A percentile compares a stretch with the other conserved stretches of the same genome.
Conservation (phyloP, 2,113 vertebrate genomes). For the Silurus asotus region DNA sequence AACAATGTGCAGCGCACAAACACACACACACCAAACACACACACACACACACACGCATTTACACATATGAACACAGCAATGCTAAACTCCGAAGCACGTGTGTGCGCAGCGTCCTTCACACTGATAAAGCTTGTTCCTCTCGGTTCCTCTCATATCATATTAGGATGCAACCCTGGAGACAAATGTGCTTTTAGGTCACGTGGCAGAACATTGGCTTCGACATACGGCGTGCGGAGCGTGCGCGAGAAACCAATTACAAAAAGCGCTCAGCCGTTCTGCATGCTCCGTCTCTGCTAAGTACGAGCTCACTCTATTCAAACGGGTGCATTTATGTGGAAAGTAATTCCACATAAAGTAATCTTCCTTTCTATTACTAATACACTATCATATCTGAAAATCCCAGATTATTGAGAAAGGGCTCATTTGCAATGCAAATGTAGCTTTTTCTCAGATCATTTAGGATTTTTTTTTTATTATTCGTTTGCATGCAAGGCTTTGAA, state of each 20-base stretch:
- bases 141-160: too few relatives aligned
- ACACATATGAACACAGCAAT: background rate
- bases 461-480: slow-evolving; percentile 5
- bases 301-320: slow-evolving; percentile 25
- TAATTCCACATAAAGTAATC: slow-evolving; percentile 41
- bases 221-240: background rate
- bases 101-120: background rate
- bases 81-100: background rate
- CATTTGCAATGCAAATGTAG: slow-evolving; percentile 40
- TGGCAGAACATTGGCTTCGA: background rate
- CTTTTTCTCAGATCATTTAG: slow-evolving; percentile 28
- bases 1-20: background rate
- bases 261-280: slow-evolving; percentile 17
- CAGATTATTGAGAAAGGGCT: slow-evolving; percentile 35
- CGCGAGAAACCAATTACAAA: slow-evolving; percentile 26
- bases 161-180: slow-evolving; percentile 1
- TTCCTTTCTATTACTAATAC: slow-evolving; percentile 35
- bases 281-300: slow-evolving; percentile 22
- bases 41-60: background rate
- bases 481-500: slow-evolving; percentile 27
- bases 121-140: background rate
- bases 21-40: background rate
- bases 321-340: slow-evolving; percentile 24
- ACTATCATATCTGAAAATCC: slow-evolving; percentile 33
- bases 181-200: slow-evolving; percentile 28